Evolutionary conservation across 2,113 vertebrate genomes (phyloP).

Genomic region (Scartelaos histophorus): DNA sequence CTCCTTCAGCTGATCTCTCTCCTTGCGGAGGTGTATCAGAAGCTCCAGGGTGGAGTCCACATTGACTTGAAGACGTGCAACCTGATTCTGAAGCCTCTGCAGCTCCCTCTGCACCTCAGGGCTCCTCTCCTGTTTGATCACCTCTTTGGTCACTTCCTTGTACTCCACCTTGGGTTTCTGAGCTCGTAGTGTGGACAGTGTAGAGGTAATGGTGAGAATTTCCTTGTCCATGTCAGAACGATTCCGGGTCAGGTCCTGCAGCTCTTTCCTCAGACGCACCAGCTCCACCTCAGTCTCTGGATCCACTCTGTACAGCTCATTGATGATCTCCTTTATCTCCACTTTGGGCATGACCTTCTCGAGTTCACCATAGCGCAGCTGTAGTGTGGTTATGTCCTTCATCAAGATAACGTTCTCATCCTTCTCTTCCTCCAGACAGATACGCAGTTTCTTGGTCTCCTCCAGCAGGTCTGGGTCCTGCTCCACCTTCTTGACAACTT

Average conservation of each 20-base stretch:
- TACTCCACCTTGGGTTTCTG: constrained; percentile 88
- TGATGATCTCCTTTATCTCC: constrained; percentile 87
- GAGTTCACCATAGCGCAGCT: constrained; percentile 63
- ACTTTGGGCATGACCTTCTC: constrained; percentile 81
- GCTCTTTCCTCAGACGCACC: constrained; percentile 77
- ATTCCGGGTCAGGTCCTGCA: constrained; percentile 75
- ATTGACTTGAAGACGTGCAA: constrained; percentile 81
- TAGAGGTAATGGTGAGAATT: constrained; percentile 66
- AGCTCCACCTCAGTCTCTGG: constrained; percentile 87
- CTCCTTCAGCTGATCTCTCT: constrained; percentile 85
- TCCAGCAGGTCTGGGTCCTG: constrained; percentile 81
- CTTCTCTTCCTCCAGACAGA: constrained; percentile 81
- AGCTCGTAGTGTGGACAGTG: constrained; percentile 76
- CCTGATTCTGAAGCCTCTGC: constrained; percentile 84
- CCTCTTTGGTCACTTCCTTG: constrained; percentile 87
- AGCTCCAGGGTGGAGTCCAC: constrained; percentile 79
- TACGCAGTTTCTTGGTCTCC: constrained; percentile 80
- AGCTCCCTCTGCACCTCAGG: constrained; percentile 90
- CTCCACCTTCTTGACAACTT: constrained; percentile 88
- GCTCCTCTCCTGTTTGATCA: constrained; percentile 88
- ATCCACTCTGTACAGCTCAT: constrained; percentile 86
- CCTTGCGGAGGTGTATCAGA: constrained; percentile 82
- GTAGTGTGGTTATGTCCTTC: constrained; percentile 80
- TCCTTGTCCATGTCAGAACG: constrained; percentile 75
- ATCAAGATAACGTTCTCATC: constrained; percentile 71